Evolutionary conservation across 1,140 invertebrate genomes (phyloP), one percentile per base, ranked within the genome.

Genomic region (Telenomus remus): DNA sequence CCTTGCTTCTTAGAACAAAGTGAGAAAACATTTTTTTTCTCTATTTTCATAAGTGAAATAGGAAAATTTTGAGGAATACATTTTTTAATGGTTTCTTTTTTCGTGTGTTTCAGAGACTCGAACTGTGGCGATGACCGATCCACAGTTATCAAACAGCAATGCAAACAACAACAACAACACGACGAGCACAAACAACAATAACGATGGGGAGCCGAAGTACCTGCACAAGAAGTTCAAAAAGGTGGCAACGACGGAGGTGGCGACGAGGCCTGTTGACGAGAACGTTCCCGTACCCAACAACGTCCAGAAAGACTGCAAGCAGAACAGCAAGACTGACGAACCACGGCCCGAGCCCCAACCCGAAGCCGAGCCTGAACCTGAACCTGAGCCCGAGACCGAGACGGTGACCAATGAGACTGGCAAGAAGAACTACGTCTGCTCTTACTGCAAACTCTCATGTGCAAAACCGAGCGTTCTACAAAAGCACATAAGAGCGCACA

Each of bases 381-480:
- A 61, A 0, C 33, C 54, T 6, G 78, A 82, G n/a, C 35, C 73
- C 50, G 81, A 82, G 48, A 44, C 60, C 47, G 86, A 86, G n/a
- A 80, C 79, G n/a, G 72, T 79, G 71, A 78, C 79, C 14, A 54
- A 77, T 70, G 81, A 89, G 80, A 75, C 48, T 6, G 64, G 87
- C 0, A 81, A 81, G 74, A 84, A 90, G 82, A 77, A 82, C 12
- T 93, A 97, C 86, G 91, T 94, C 59, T 98, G 96, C 83, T 92
- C 92, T 1, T 97, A 95, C 85, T 98, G 96, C 88, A 94, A 94
- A 81, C 87, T 95, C 80, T 92, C 91, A 42, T 97, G 95, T 89
- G 93, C 95, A 74, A 98, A 98, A 86, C 96, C 96, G n/a, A 97
- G 95, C 80, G 95, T 97, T 43, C 89, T 97, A 48, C 93, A 97